Conservation (phyloP, 2,113 vertebrate species). For the Eupsittula cactorum region DNA sequence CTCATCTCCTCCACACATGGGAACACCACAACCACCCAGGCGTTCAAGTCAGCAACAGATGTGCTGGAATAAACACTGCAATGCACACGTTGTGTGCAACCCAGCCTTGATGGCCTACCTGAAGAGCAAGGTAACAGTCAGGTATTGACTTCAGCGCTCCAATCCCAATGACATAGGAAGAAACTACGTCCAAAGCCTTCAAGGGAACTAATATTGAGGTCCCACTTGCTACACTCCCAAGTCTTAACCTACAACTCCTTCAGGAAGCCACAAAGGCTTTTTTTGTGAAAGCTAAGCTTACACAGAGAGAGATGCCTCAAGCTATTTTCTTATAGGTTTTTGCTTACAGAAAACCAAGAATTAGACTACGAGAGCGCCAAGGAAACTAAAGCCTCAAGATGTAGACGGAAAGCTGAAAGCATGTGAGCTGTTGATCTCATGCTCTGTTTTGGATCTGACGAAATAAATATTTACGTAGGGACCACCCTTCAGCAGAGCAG, state of each 20-base stretch:
- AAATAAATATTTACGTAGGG: constrained; percentile 76
- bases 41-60: not conserved
- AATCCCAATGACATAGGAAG: not conserved
- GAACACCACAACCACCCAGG: not conserved
- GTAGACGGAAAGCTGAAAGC: not conserved
- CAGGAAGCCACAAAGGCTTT: not conserved
- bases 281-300: not conserved
- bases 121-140: not conserved
- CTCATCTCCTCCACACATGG: constrained; percentile 16
- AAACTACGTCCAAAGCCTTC: not conserved
- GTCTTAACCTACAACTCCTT: not conserved
- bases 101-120: not conserved
- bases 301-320: not conserved
- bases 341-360: not conserved
- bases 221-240: not conserved
- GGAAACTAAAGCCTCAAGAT: not conserved
- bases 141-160: accelerated
- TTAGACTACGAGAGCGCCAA: not conserved
- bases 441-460: constrained; percentile 38
- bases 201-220: not conserved
- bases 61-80: not conserved
- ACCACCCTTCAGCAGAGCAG: constrained; percentile 61
- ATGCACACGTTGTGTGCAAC: accelerated
- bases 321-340: not conserved
- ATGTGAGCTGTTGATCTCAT: constrained; percentile 14